phyloP scores from a whole-genome alignment of 2,888 invertebrate genomes.

The Crioceris asparagi region DNA sequence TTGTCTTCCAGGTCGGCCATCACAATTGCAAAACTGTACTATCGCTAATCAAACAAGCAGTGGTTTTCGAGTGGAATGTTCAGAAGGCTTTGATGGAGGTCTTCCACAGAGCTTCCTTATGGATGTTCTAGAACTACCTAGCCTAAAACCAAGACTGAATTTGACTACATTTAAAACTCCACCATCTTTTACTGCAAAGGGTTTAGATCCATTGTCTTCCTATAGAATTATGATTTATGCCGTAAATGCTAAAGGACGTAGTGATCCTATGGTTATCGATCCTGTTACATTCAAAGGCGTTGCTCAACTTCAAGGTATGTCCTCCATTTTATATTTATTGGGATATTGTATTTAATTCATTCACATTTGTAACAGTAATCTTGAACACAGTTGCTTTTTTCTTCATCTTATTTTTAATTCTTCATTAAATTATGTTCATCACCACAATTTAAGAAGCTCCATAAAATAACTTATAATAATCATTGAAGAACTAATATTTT shows the following conservation, averaged over 20 bases:
- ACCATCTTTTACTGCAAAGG: constrained; percentile 57
- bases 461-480: too few species aligned
- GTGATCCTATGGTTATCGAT: constrained; percentile 73
- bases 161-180: constrained; percentile 48
- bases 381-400: too few species aligned
- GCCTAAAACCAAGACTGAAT: constrained; percentile 49
- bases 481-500: too few species aligned
- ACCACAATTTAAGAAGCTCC: neutral
- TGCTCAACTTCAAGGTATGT: constrained; percentile 72
- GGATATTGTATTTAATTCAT: neutral
- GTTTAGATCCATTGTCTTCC: constrained; percentile 61
- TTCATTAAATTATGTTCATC: too few species aligned
- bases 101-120: constrained; percentile 77
- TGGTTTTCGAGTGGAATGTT: constrained; percentile 66
- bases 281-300: constrained; percentile 78
- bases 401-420: too few species aligned
- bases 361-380: neutral
- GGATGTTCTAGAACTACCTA: constrained; percentile 65
- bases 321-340: neutral
- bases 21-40: constrained; percentile 80
- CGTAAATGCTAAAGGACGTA: constrained; percentile 77
- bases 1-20: constrained; percentile 64
- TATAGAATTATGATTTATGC: constrained; percentile 77
- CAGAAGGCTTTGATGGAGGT: constrained; percentile 81
- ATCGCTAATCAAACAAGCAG: constrained; percentile 78